These are phyloP conservation scores for Mormyrus hasselquistii DNA, from an alignment of 2,797 vertebrate species.

Conservation along the genomic window DNA sequence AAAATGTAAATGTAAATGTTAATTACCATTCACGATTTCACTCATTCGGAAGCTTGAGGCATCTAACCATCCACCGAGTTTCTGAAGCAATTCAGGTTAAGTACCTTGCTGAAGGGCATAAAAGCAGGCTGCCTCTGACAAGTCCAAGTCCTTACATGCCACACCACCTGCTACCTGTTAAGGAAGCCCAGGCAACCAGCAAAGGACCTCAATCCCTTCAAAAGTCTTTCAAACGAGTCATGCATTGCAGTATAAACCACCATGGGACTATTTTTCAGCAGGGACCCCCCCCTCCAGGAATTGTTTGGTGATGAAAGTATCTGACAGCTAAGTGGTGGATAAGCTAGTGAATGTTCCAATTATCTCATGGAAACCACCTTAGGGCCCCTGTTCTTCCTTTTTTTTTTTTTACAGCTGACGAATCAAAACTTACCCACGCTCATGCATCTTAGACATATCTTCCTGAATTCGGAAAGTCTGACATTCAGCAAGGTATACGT, in stretches of 20 bases:
- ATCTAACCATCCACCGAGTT: not conserved
- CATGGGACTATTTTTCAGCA: not conserved
- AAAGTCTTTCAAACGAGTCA: slow-evolving; percentile 14
- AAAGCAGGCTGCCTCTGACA: not conserved
- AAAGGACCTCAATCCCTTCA: slow-evolving; percentile 21
- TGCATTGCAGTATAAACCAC: slow-evolving; percentile 18
- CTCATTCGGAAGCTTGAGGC: not conserved
- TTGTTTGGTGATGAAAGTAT: not conserved
- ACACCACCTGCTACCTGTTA: not conserved
- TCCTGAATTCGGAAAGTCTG: not conserved
- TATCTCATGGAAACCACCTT: not conserved
- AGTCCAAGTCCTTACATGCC: not conserved
- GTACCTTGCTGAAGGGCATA: slow-evolving; percentile 1
- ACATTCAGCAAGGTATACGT: not conserved
- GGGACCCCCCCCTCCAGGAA: no score
- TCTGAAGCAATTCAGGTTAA: not conserved
- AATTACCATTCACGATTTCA: not conserved
- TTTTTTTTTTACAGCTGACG: not conserved
- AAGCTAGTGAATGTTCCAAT: slow-evolving; percentile 6
- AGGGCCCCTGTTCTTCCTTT: not conserved
- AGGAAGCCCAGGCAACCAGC: slow-evolving; percentile 21
- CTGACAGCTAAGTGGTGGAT: slow-evolving; percentile 3
- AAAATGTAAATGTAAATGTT: not conserved
- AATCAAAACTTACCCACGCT: not conserved
- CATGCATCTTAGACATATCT: not conserved